Base-by-base conservation (phyloP, 2,113 vertebrate species). In the Chaetodon auriga region DNA sequence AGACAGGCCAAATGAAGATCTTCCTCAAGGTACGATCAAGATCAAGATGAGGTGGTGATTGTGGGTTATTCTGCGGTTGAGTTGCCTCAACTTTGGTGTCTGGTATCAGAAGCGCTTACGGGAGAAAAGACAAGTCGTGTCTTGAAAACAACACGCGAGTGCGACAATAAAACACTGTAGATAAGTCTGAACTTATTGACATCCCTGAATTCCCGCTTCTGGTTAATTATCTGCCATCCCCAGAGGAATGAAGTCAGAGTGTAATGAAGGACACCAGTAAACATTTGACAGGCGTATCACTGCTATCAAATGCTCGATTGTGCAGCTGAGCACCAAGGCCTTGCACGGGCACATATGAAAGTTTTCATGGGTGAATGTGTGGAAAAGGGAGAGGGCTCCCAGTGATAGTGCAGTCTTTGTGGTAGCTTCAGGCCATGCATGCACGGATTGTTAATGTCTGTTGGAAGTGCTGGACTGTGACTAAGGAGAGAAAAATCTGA, bases 381-480 rank as follows among this genome's bases (percentile, higher is more conserved):
- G 65, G 65, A 70, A 38, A 79, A 69, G 60, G 41, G 46, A 49
- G 62, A 83, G 68, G 23, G 61, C 78, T 75, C 48, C 80, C 80
- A 81, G 64, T 85, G 75, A 93, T 83, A 93, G 87, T 65, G 77
- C 65, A 23, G 89, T 84, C 83, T 88, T 91, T 94, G 92, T 92
- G 82, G 76, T 35, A 38, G 84, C 80, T 90, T 61, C 77, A 60
- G 80, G 81, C 73, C 70, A 23, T 79, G 85, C 89, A 91, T 91
- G 92, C 84, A 87, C 63, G 73, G 90, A 88, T 83, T 92, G 72
- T 87, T 92, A 91, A 92, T 88, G 86, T 77, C 69, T 74, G 72
- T 51, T 84, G 57, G 68, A 76, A 85, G 80, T 74, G 80, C 73
- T 80, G 53, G 58, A 51, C 80, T 87, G 90, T 83, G 87, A 87